Evolutionary conservation across 2,797 vertebrate genomes (phyloP), one percentile per base, ranked within the genome.

Genomic region (Hemibagrus guttatus): DNA sequence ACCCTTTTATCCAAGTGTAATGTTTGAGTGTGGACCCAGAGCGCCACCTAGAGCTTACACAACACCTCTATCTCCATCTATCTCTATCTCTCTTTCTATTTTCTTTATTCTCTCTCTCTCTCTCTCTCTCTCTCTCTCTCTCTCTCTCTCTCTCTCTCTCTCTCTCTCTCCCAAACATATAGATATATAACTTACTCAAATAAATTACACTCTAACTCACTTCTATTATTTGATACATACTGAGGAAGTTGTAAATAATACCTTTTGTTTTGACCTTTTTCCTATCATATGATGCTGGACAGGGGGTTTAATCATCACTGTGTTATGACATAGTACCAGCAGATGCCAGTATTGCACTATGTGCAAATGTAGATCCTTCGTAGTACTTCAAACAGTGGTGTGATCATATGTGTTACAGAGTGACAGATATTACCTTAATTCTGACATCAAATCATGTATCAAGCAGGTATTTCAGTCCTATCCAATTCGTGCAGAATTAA

Each of bases 261-360:
- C 2, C 2, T 42, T 80, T 61, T n/a, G 7, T 46, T 49, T 49
- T 4, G 35, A 14, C 2, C 49, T 3, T 81, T 49, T 64, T 12
- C 23, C 39, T 19, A 16, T 28, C 16, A 31, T 12, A 49, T 31
- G 42, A 64, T 21, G 9, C 14, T 49, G 2, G 7, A 46, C 39
- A 64, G 6, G 31, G 1, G 7, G 46, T 49, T 2, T 64, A 52
- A 87, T 83, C 13, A 87, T 83, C 13, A 4, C 1, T 61, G 61
- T 66, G 58, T 19, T 82, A 63, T 56, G 56, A 31, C 4, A 56
- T 23, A 58, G 6, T 16, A 84, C 83, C 90, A 90, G 88, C 88
- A 90, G 89, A 86, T 91, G 89, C 68, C 89, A 90, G 84, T 86
- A 81, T 59, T 79, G 68, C 64, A 59, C 84, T 64, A 35, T 28